These are phyloP conservation scores for Dermatophagoides farinae DNA, from an alignment of 1,140 invertebrate species.

Conservation along the genomic window DNA sequence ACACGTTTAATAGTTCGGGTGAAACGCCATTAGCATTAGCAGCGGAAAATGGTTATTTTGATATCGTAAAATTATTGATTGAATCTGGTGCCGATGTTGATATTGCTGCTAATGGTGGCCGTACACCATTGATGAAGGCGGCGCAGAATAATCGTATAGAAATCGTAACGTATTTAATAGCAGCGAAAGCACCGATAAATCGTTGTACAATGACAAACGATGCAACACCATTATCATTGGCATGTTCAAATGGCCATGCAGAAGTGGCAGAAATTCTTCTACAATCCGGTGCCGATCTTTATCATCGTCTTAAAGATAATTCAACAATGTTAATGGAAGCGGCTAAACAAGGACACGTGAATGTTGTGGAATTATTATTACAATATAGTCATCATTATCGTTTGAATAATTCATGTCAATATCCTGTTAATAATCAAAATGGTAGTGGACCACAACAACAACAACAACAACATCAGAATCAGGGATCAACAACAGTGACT, in stretches of 20 bases:
- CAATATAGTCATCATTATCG: constrained; percentile 64
- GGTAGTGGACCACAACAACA: constrained; percentile 23
- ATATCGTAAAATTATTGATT: constrained; percentile 70
- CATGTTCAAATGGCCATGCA: constrained; percentile 84
- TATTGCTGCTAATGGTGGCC: constrained; percentile 76
- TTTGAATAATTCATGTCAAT: constrained; percentile 22
- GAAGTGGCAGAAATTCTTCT: constrained; percentile 76
- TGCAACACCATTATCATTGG: constrained; percentile 88
- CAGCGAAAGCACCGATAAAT: constrained; percentile 76
- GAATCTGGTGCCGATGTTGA: constrained; percentile 73
- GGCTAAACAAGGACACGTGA: constrained; percentile 85
- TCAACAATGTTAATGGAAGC: constrained; percentile 97
- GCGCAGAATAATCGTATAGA: constrained; percentile 94
- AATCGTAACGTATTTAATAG: constrained; percentile 85
- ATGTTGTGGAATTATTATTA: constrained; percentile 75
- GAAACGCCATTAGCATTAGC: constrained; percentile 95
- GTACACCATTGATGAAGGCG: constrained; percentile 96
- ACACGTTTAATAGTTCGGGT: constrained; percentile 65
- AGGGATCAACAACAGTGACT: constrained; percentile 15
- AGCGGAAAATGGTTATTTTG: constrained; percentile 85
- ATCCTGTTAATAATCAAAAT: constrained; percentile 24
- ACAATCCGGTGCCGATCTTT: constrained; percentile 72
- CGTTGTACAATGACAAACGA: constrained; percentile 66
- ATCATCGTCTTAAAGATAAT: constrained; percentile 84
- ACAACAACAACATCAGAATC: constrained; percentile 23